A percentile compares a stretch with the other conserved stretches of the same genome.
Conservation (phyloP, 2,113 vertebrate genomes). For the Periophthalmodon schlosseri region DNA sequence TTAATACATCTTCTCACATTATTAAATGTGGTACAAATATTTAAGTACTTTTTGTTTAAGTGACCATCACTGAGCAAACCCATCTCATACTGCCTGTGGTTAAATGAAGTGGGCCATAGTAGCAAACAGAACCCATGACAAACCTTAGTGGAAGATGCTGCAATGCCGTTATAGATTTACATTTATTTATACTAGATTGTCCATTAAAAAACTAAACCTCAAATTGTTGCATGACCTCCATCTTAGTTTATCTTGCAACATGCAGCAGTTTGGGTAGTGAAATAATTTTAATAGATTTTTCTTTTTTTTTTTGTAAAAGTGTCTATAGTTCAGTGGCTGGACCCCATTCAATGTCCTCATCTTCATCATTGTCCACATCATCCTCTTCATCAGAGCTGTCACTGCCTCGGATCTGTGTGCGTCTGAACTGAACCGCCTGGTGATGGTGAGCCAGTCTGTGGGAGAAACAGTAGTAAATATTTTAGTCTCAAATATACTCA, state of each 20-base stretch:
- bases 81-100: background rate
- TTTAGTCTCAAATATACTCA: background rate
- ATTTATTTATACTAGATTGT: background rate
- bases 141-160: background rate
- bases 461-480: background rate
- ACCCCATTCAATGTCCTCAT: conserved; percentile 86
- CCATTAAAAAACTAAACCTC: background rate
- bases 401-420: conserved; percentile 82
- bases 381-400: conserved; percentile 79
- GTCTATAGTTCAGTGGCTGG: conserved; percentile 91
- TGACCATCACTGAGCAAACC: background rate
- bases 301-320: background rate
- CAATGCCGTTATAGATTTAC: background rate
- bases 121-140: background rate
- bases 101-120: background rate
- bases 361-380: conserved; percentile 50
- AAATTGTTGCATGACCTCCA: background rate
- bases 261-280: background rate
- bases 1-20: background rate
- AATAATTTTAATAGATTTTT: background rate
- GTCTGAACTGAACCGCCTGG: conserved; percentile 82
- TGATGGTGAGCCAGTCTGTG: conserved; percentile 84
- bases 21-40: background rate
- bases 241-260: background rate
- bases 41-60: background rate